Percentiles rank a stretch among this genome's conserved stretches.
Conservation (phyloP, 2,888 invertebrate species). For the Latrodectus hesperus region DNA sequence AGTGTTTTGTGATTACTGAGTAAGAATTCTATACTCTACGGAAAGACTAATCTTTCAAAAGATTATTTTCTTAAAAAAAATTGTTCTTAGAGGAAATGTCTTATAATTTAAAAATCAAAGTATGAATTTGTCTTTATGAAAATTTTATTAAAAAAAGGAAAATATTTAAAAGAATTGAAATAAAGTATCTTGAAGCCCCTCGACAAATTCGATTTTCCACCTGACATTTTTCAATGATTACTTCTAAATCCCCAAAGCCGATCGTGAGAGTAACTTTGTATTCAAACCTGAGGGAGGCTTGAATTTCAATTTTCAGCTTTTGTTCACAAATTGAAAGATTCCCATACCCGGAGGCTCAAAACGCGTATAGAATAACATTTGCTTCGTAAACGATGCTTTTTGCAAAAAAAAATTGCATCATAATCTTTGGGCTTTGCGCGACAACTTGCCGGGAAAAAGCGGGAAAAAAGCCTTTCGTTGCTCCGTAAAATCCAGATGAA, state of each 20-base stretch:
- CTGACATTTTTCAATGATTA: not conserved
- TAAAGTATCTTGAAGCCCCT: no score
- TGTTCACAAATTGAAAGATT: slow-evolving; percentile 5
- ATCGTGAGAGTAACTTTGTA: not conserved
- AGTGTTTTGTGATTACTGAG: no score
- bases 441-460: not conserved
- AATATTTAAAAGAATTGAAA: no score
- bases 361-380: not conserved
- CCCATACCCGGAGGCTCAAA: not conserved
- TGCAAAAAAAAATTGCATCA: not conserved
- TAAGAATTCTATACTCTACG: no score
- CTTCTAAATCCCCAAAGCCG: not conserved
- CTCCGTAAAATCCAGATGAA: not conserved
- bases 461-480: not conserved
- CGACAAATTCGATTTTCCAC: no score
- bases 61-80: no score
- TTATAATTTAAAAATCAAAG: no score
- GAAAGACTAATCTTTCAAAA: no score
- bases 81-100: no score
- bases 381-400: not conserved
- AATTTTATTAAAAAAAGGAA: no score
- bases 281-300: not conserved
- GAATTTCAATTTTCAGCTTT: slow-evolving; percentile 2
- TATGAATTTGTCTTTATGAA: no score
- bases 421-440: not conserved